Percentiles rank a stretch among this genome's conserved stretches.
Evolutionary conservation across 2,888 invertebrate genomes (phyloP).

Genomic region (Trichogramma dendrolimi): DNA sequence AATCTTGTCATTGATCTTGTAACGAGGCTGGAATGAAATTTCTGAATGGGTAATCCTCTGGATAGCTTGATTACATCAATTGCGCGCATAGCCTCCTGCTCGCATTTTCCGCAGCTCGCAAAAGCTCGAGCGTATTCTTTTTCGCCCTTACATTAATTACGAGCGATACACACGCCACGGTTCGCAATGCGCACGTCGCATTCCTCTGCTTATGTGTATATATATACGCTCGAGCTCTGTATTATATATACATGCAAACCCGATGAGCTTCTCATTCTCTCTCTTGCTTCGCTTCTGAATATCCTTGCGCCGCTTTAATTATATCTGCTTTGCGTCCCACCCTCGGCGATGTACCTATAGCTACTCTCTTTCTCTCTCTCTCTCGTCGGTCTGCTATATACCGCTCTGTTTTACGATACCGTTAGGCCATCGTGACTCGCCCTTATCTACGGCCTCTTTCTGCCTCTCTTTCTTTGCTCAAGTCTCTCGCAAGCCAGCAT

Average conservation of each 20-base stretch:
- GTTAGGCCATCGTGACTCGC: neutral
- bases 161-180: neutral
- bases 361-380: neutral
- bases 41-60: neutral
- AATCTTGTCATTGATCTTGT: too few relatives aligned
- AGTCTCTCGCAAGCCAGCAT: too few relatives aligned
- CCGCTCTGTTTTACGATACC: too few relatives aligned
- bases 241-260: too few relatives aligned
- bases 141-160: conserved; percentile 9
- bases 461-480: neutral
- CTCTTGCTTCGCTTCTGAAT: neutral
- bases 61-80: neutral
- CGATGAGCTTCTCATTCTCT: neutral
- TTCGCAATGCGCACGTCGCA: neutral
- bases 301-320: conserved; percentile 21
- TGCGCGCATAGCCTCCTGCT: too few relatives aligned
- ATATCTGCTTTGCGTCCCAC: conserved; percentile 25
- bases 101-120: too few relatives aligned
- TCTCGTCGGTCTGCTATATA: neutral
- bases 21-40: too few relatives aligned
- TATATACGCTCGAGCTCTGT: neutral
- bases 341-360: too few relatives aligned
- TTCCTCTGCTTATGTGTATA: neutral
- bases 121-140: neutral
- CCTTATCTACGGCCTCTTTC: neutral